These are phyloP conservation scores for Linurgus olivaceus DNA, from an alignment of 2,797 vertebrate genomes.

Conservation along the genomic window DNA sequence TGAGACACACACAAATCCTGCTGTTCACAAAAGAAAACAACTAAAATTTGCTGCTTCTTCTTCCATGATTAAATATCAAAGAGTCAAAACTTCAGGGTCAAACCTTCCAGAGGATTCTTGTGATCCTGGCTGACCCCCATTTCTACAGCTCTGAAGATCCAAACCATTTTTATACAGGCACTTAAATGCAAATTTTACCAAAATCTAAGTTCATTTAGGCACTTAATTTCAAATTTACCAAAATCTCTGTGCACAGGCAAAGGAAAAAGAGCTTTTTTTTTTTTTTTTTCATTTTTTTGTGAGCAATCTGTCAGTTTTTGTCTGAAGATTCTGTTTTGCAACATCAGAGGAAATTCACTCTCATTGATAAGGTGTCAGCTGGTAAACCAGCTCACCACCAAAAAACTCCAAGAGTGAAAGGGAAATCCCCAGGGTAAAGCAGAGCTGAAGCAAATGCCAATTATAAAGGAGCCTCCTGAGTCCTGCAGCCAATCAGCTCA, in stretches of 20 bases:
- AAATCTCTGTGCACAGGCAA: neutral
- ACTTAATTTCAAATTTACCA: neutral
- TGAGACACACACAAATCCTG: neutral
- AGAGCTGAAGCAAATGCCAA: conserved; percentile 25
- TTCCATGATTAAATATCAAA: neutral
- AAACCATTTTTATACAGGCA: neutral
- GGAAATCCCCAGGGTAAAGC: conserved; percentile 69
- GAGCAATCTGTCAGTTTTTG: neutral
- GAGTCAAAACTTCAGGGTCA: neutral
- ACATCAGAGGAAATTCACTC: conserved; percentile 57
- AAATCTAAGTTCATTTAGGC: neutral
- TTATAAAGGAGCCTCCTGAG: conserved; percentile 26
- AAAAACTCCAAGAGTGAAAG: conserved; percentile 72
- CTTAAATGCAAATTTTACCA: neutral
- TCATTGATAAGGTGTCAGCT: conserved; percentile 58
- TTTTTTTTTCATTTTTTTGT: neutral
- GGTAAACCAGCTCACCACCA: conserved; percentile 71
- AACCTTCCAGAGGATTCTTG: neutral
- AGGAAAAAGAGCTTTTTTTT: neutral
- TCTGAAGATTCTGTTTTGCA: conserved; percentile 38
- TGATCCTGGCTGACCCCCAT: neutral
- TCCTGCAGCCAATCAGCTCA: conserved; percentile 15
- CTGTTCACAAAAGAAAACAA: neutral
- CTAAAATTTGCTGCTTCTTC: neutral
- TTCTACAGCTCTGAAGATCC: neutral